A percentile compares a stretch with the other conserved stretches of the same genome.
These are phyloP conservation scores for Bombus ignitus DNA, from an alignment of 1,140 invertebrate genomes.

Conservation along the genomic window DNA sequence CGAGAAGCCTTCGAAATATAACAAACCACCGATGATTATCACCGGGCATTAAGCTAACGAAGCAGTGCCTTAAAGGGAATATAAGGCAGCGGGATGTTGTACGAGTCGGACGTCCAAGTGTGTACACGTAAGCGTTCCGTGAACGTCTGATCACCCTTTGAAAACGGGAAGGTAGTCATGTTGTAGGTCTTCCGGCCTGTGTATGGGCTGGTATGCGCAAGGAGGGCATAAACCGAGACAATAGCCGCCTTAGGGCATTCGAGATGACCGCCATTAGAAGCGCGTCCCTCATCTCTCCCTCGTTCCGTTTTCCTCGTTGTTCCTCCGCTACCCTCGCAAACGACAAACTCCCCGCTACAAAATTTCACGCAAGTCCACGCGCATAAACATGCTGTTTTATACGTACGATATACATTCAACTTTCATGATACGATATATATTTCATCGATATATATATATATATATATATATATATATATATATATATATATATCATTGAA, in stretches of 20 bases:
- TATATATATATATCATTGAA: no score
- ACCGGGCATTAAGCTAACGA: constrained; percentile 24
- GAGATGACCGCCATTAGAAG: constrained; percentile 72
- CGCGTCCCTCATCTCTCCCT: constrained; percentile 53
- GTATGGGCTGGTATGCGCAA: constrained; percentile 47
- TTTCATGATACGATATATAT: background rate
- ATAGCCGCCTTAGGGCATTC: constrained; percentile 70
- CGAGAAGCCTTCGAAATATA: constrained; percentile 28
- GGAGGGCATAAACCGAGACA: constrained; percentile 74
- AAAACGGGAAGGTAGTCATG: constrained; percentile 35
- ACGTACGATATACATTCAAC: background rate
- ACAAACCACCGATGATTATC: constrained; percentile 31
- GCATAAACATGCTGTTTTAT: constrained; percentile 16
- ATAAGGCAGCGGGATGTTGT: background rate
- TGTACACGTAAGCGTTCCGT: background rate
- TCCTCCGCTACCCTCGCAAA: constrained; percentile 2
- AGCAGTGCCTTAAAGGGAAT: constrained; percentile 16
- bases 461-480: no score
- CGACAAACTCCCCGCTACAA: constrained; percentile 38
- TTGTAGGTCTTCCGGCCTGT: constrained; percentile 39
- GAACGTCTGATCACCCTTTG: constrained; percentile 32
- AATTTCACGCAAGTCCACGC: constrained; percentile 45
- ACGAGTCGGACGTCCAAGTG: background rate
- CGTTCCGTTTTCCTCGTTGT: constrained; percentile 24
- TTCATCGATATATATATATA: no score